phyloP scores from a whole-genome alignment of 2,888 invertebrate genomes.

The Drosophila paranaensis region DNA sequence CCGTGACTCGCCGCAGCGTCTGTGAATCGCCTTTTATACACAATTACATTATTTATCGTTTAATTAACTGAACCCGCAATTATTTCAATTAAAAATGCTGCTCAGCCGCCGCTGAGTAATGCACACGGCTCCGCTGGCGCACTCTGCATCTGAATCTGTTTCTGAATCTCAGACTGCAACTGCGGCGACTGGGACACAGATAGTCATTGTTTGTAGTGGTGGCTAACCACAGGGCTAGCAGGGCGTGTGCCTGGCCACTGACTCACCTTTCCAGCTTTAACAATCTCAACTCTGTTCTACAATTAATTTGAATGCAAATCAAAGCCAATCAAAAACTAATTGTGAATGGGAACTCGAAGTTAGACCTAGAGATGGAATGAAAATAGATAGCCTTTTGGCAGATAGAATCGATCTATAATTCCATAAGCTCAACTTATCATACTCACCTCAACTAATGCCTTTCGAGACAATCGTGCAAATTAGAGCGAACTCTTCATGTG shows the following conservation, averaged over 20 bases:
- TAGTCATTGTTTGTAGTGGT: constrained; percentile 20
- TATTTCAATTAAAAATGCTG: constrained; percentile 85
- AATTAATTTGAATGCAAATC: neutral
- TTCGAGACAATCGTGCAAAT: constrained; percentile 57
- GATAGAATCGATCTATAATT: too few species aligned
- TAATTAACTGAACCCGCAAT: constrained; percentile 85
- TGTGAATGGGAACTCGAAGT: neutral
- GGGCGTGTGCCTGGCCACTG: constrained; percentile 51
- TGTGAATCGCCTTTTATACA: constrained; percentile 82
- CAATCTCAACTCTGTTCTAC: constrained; percentile 8
- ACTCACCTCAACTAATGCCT: too few species aligned
- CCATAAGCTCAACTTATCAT: too few species aligned
- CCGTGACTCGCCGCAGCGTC: constrained; percentile 66
- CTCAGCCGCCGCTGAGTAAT: constrained; percentile 82
- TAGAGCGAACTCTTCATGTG: constrained; percentile 30
- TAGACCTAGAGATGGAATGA: neutral
- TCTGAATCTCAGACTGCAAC: neutral
- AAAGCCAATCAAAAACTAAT: constrained; percentile 21
- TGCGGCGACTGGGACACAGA: constrained; percentile 13
- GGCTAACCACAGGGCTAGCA: constrained; percentile 24
- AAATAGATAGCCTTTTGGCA: too few species aligned
- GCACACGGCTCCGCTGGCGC: constrained; percentile 43
- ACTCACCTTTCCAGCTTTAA: constrained; percentile 38
- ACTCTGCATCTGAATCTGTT: constrained; percentile 17
- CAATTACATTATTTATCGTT: constrained; percentile 85